These are phyloP conservation scores for Tetrax tetrax DNA, from an alignment of 2,113 vertebrate species.

Conservation along the genomic window DNA sequence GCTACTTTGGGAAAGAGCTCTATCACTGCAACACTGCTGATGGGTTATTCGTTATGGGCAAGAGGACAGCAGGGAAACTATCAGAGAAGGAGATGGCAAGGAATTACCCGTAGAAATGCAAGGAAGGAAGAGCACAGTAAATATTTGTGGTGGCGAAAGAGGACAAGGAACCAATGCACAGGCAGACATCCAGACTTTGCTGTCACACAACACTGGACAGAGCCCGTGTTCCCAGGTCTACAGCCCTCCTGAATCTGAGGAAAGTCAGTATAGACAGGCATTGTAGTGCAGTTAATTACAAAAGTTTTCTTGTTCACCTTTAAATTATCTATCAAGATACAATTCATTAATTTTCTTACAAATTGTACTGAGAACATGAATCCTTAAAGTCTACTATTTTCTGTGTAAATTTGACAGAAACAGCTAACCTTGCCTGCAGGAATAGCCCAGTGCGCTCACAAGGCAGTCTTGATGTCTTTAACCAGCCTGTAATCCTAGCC, in stretches of 20 bases:
- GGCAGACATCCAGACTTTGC: not conserved
- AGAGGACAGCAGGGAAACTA: not conserved
- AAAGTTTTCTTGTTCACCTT: not conserved
- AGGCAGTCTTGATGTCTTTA: not conserved
- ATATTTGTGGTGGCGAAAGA: not conserved
- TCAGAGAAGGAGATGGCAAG: not conserved
- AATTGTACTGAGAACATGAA: not conserved
- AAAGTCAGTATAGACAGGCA: not conserved
- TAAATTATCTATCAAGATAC: not conserved
- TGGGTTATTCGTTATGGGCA: not conserved
- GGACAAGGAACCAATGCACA: not conserved
- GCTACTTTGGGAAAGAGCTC: not conserved
- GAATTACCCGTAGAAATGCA: not conserved
- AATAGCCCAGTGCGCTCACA: not conserved
- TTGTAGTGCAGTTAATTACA: not conserved
- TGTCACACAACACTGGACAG: not conserved
- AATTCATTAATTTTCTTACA: not conserved
- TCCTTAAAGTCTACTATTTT: not conserved
- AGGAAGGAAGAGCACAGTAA: not conserved
- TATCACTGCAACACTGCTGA: not conserved
- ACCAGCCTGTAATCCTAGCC: not conserved
- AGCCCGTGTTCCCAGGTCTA: not conserved
- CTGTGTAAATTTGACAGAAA: not conserved
- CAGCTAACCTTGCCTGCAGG: constrained; percentile 25
- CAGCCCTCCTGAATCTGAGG: not conserved